Conservation (phyloP, 2,888 invertebrate genomes). For the Halocaridina rubra region DNA sequence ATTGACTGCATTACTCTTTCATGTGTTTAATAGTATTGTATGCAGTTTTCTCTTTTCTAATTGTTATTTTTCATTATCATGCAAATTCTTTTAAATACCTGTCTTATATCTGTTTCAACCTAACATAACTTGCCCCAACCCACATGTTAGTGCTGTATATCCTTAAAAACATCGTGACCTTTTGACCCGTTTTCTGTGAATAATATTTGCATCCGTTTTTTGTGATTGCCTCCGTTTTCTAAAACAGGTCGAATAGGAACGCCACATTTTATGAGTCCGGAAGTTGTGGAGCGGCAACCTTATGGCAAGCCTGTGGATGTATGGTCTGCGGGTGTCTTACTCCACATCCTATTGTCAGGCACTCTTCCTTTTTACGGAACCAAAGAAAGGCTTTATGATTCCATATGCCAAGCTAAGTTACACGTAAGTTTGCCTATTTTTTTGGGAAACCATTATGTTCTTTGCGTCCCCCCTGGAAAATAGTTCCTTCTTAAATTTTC, state of each 20-base stretch:
- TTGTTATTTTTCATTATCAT: neutral
- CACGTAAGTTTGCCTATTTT: constrained; percentile 74
- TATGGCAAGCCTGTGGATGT: constrained; percentile 92
- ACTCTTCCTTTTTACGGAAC: constrained; percentile 95
- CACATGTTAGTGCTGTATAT: too few species aligned
- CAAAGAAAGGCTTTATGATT: constrained; percentile 90
- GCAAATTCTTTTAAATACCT: too few species aligned
- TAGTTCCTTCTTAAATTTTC: too few species aligned
- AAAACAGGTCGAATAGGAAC: constrained; percentile 89
- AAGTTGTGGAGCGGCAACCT: constrained; percentile 90
- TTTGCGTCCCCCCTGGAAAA: too few species aligned
- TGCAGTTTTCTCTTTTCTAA: neutral
- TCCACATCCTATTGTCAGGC: constrained; percentile 93
- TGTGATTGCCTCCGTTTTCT: constrained; percentile 22
- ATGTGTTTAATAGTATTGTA: too few species aligned
- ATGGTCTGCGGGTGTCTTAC: constrained; percentile 95
- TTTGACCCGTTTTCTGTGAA: constrained; percentile 19
- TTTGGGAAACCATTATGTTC: too few species aligned
- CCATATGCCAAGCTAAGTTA: constrained; percentile 86
- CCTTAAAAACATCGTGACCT: too few species aligned
- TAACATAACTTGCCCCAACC: too few species aligned
- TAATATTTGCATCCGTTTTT: constrained; percentile 12
- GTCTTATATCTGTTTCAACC: too few species aligned
- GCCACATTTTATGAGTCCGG: constrained; percentile 98
- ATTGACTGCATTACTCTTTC: too few species aligned